Base-by-base conservation (phyloP, 2,113 vertebrate species). In the Eurystomus gularis region DNA sequence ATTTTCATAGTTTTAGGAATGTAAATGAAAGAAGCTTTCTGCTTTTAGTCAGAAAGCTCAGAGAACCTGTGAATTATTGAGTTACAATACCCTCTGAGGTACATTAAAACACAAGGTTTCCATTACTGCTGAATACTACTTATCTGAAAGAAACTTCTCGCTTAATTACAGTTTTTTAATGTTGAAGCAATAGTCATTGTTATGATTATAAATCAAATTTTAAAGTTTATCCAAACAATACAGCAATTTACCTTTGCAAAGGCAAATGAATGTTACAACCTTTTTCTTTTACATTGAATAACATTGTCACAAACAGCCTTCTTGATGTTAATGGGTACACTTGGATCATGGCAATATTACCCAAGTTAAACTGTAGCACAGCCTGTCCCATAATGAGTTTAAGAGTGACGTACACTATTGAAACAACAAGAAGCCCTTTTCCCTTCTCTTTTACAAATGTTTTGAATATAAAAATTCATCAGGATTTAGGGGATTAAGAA, bases 401-500 rank as follows among this genome's bases (percentile, higher is more conserved):
- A 97, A 95, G 81, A 73, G 73, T 90, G 78, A 82, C 58, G 52
- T 84, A 26, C 21, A 25, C 65, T 83, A 93, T 86, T 90, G 94
- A 95, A 96, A 40, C 69, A 92, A 96, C 72, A 94, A 78, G 83
- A 94, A 95, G 90, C 70, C 79, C 28, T 93, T 86, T 94, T 91
- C 86, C 69, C 69, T 69, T 19, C 51, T 71, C 81, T 92, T 96
- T 93, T 84, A 92, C 51, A 83, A 97, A 93, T 94, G 90, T 97
- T 98, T 97, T 96, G 95, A 97, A 96, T 96, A 90, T 88, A 98
- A 93, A 83, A 97, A 97, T 97, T 97, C 96, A 97, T 96, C 95
- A 92, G 85, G 97, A 98, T 97, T 98, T 97, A 94, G 68, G 68
- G 95, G 97, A 96, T 98, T 98, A 97, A 95, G 96, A 97, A 97